Evolutionary conservation across 2,797 vertebrate species (phyloP), one percentile per base, ranked within the genome.

Genomic region (Spheniscus humboldti): DNA sequence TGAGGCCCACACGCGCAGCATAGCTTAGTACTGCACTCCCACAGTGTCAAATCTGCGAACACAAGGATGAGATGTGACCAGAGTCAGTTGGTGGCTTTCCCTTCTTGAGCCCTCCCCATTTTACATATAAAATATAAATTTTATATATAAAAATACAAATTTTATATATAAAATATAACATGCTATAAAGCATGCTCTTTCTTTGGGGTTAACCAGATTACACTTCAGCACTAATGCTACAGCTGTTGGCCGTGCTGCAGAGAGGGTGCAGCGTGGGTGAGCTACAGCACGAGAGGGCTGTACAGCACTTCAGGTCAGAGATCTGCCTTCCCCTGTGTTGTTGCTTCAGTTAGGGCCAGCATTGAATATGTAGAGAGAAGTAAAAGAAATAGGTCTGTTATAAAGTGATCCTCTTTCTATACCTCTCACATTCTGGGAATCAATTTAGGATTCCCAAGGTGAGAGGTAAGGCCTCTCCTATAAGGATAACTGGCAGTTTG

Each of bases 171-270:
- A 41, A 41, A 41, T 41, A 41, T 41, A 41, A 41, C 41, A 7
- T 35, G 16, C 24, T 31, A 6, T 12, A 28, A 39, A 30, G 5
- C 31, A 22, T 3, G 7, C 3, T 66, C 23, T 50, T 47, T 23
- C 45, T n/a, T 14, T 30, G 39, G 11, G 4, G 5, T 45, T 52
- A 57, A 37, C 4, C 0, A 1, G 9, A 37, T 56, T 53, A 24
- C 8, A 7, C 25, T n/a, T 25, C 20, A 20, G 24, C 37, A 76
- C 18, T 41, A 67, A 35, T 1, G 17, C 11, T 35, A 10, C 13
- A 25, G 13, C 23, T 43, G 8, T 37, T 56, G 75, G 27, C 27
- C 2, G 0, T 64, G 37, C 41, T 66, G 30, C 11, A 27, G 82
- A 20, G 50, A 41, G 18, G 13, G 9, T 16, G 24, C 9, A 52